Evolutionary conservation across 2,797 vertebrate species (phyloP), one percentile per base, ranked within the genome.

Genomic region (Chromis chromis): DNA sequence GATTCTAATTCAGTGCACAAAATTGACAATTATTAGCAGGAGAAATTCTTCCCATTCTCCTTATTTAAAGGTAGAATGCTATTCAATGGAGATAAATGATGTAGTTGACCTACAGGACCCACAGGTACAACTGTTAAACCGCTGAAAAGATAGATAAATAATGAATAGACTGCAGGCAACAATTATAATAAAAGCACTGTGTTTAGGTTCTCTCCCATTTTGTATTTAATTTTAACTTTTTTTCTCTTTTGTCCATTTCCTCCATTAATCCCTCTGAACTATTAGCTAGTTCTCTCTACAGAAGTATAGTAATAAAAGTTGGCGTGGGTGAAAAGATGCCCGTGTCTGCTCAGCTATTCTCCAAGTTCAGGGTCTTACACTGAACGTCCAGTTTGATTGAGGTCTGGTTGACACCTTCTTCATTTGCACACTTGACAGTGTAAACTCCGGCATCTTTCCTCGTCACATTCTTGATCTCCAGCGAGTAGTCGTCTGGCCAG

Each of bases 381-480:
- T 92, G 95, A 11, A 97, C 94, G 0, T 96, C 92, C 83, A 98
- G 84, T 27, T 0, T 49, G 76, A 97, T 65, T 16, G 85, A 65
- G 3, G 79, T 91, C 65, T 92, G 88, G 8, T 88, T 92, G 6
- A 86, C 78, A 1, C 96, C 96, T 85, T 97, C 95, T 0, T 92
- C 71, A 64, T 97, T 98, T 79, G 89, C 84, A 64, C 96, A 96
- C 69, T 91, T 67, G 55, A 95, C 87, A 17, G 83, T 88, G 83
- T 97, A 98, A 60, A 91, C 24, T 14, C 96, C 96, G 0, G 88
- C 90, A 8, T 97, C 92, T 0, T 88, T 93, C 12, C 95, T 93
- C 0, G 94, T 96, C 78, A 96, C 93, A 3, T 97, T 98, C 91
- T 85, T 91, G 11, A 97, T 96, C 86, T 94, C 92, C 86, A 97